Evolutionary conservation across 2,888 invertebrate genomes (phyloP), one percentile per base, ranked within the genome.

Genomic region (Acanthopleura granulata): DNA sequence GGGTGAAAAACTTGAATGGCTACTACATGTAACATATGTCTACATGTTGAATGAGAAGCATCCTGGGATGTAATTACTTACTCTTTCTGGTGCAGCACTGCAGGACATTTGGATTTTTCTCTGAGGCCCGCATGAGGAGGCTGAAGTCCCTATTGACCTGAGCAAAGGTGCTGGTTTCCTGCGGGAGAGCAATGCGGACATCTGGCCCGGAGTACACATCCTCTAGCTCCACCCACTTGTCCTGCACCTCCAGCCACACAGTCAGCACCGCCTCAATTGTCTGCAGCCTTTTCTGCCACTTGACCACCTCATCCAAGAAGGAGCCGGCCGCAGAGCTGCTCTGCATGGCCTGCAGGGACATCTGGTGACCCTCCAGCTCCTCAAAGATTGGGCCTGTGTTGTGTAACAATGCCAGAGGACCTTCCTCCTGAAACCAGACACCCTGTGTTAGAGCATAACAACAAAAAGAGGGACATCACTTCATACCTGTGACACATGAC

Each of bases 61-160:
- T 18, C 22, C 18, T 6, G 6, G 6, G 12, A 12, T 4, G 12
- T n/a, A 6, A 57, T 9, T 57, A 57, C 57, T 83, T 83, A 90
- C 90, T 88, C 84, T 90, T 90, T 71, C 90, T 82, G 18, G 87
- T 86, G 80, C 90, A 90, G 78, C 90, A 90, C 78, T 90, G 90
- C 25, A 90, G 81, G 12, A 90, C 88, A 80, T 90, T 90, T 16
- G 89, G 87, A 77, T 90, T 90, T 80, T 87, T 89, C 83, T 90
- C 89, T 49, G 89, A 89, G 18, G 90, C 89, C 74, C 86, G 83
- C 90, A 90, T 90, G 57, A 90, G 82, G 0, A 87, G 81, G 40
- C 86, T 78, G 81, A 90, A 90, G 77, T 90, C 90, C 73, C 85
- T 82, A 83, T 90, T 89, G 61, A 85, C 85, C 49, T 84, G 80